Percentiles rank a stretch among this genome's conserved stretches.
phyloP scores from a whole-genome alignment of 2,888 invertebrate genomes.

The Deilephila elpenor region DNA sequence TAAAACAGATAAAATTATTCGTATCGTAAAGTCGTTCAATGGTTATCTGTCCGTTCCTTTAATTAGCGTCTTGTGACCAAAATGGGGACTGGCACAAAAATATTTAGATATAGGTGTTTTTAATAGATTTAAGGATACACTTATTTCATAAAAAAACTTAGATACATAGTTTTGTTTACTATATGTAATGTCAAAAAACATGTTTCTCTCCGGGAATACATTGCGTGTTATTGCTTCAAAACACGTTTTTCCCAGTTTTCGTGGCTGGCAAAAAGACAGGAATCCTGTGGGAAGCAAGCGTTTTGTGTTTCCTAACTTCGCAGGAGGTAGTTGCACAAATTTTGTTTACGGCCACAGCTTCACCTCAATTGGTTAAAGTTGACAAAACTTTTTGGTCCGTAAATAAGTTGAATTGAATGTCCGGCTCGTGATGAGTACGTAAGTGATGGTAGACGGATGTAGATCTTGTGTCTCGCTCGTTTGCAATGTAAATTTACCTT shows the following conservation, averaged over 20 bases:
- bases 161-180: too few species aligned
- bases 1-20: too few species aligned
- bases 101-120: too few species aligned
- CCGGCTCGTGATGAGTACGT: conserved; percentile 54
- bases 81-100: too few species aligned
- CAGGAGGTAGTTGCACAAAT: conserved; percentile 14
- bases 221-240: background rate
- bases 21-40: too few species aligned
- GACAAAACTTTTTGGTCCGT: conserved; percentile 36
- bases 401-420: conserved; percentile 49
- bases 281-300: background rate
- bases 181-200: background rate
- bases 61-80: too few species aligned
- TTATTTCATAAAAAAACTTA: too few species aligned
- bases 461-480: conserved; percentile 66
- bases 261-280: background rate
- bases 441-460: conserved; percentile 53
- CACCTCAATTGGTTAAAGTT: conserved; percentile 9
- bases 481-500: conserved; percentile 74
- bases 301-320: conserved; percentile 13
- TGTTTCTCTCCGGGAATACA: background rate
- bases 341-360: conserved; percentile 20
- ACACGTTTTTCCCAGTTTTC: background rate
- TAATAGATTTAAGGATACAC: too few species aligned
- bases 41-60: too few species aligned